Evolutionary conservation across 2,113 vertebrate species (phyloP), one percentile per base, ranked within the genome.

Genomic region (Tympanuchus pallidicinctus): DNA sequence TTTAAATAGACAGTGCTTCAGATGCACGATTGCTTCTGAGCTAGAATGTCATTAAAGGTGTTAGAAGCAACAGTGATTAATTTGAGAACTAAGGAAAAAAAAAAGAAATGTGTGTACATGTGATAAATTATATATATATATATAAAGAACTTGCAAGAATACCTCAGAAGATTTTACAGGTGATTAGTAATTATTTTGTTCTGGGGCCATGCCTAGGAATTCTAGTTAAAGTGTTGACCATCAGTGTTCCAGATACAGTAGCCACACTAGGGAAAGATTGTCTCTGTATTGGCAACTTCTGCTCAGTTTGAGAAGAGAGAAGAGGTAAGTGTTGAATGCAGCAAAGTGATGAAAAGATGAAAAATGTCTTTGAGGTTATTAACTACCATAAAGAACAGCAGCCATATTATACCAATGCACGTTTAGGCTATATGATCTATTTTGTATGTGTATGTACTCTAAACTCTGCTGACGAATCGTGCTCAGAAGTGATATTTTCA

Each of bases 401-500:
- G 50, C 48, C 19, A 7, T 71, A 34, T 88, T 84, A 72, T 32
- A 74, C 9, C 60, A 57, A 36, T 25, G 30, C 22, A 77, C 34
- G 18, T 91, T n/a, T 81, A 90, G 75, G 67, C 38, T 2, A 15
- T 47, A 36, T 43, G 47, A 40, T 73, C 28, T 78, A 78, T 86
- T 83, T 57, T 61, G 10, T 64, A 27, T 83, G 52, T 88, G 42
- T 70, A 34, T 77, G 85, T 77, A 86, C 79, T 65, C 79, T 75
- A 43, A 92, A 43, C 76, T 95, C 72, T 93, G 88, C 91, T 91
- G 89, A 91, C 79, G 91, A 94, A 91, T 94, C 87, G 83, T 92
- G 63, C 87, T 86, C 75, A 94, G 88, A 86, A 94, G 47, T 91
- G 82, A 52, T 95, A 91, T 97, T 96, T 96, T 88, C 89, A 93